A percentile compares a stretch with the other conserved stretches of the same genome.
Conservation (phyloP, 2,797 vertebrate genomes). For the Taenioides sp. region DNA sequence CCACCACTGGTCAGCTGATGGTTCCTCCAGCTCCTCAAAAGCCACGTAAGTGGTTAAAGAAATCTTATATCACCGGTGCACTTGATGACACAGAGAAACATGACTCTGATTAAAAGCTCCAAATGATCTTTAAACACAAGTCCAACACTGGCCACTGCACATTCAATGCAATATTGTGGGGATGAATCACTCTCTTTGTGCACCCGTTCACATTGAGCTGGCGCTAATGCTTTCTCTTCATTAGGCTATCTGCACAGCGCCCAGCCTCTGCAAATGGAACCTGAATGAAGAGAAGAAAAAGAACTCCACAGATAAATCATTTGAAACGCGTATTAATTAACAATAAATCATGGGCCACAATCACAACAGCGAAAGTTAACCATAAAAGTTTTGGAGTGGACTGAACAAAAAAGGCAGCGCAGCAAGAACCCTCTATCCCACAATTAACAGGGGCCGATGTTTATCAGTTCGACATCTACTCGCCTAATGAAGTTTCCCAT, state of each 20-base stretch:
- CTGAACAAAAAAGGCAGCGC: slow-evolving; percentile 29
- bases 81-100: slow-evolving; percentile 14
- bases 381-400: slow-evolving; percentile 20
- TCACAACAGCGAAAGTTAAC: slow-evolving; percentile 24
- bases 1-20: not conserved
- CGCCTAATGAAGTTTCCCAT: slow-evolving; percentile 74
- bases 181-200: slow-evolving; percentile 56
- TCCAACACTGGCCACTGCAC: slow-evolving; percentile 21
- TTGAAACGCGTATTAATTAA: slow-evolving; percentile 41
- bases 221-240: slow-evolving; percentile 41
- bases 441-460: slow-evolving; percentile 68
- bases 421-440: slow-evolving; percentile 43
- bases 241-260: slow-evolving; percentile 40
- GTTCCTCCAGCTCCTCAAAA: not conserved
- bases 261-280: not conserved
- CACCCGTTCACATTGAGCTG: slow-evolving; percentile 24
- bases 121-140: slow-evolving; percentile 11
- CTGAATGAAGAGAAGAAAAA: slow-evolving; percentile 14
- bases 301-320: slow-evolving; percentile 33
- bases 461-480: slow-evolving; percentile 63
- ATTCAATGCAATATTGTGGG: slow-evolving; percentile 38
- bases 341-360: slow-evolving; percentile 48
- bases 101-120: slow-evolving; percentile 27
- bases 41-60: slow-evolving; percentile 7
- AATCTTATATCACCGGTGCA: not conserved